Evolutionary conservation across 2,888 invertebrate species (phyloP), one percentile per base, ranked within the genome.

Genomic region (Dione vanillae): DNA sequence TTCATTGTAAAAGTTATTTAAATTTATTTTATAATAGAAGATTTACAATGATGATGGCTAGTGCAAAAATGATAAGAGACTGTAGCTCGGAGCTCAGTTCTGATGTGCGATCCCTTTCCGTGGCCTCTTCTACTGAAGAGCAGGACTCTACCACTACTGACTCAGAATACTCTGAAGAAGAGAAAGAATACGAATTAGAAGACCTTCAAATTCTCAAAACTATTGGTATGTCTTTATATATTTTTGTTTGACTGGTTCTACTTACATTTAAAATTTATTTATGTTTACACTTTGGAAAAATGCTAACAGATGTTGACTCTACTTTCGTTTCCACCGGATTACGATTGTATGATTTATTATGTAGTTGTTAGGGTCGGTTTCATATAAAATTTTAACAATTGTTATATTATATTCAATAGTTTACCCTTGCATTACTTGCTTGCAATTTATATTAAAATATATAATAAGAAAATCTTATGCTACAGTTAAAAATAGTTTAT

Each of bases 121-220:
- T 93, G 77, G 90, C 94, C 9, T 94, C 94, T 27, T 94, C 94
- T 41, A 94, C 92, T 56, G 94, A 94, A 78, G 94, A 94, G 77
- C 94, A 93, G 78, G 94, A 94, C 35, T 94, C 94, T 67, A 92
- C 93, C 72, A 91, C 94, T 74, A 94, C 94, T 14, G 94, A 94
- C 74, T 94, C 94, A 0, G 94, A 94, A 67, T 94, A 91, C 81
- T 94, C 94, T 0, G 94, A 94, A 75, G 94, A 94, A 77, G 94
- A 94, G 78, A 94, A 95, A 77, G 95, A 95, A 80, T 95, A 95
- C 81, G 94, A 95, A 82, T 89, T 97, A 78, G 97, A 97, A 77
- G 97, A 97, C 85, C 95, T 97, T 81, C 96, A 97, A 87, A 97
- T 97, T 80, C 95, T 97, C 79, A 97, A 97, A 93, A 97, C 97